Evolutionary conservation across 2,113 vertebrate species (phyloP).

Genomic region (Monarcha castaneiventris): DNA sequence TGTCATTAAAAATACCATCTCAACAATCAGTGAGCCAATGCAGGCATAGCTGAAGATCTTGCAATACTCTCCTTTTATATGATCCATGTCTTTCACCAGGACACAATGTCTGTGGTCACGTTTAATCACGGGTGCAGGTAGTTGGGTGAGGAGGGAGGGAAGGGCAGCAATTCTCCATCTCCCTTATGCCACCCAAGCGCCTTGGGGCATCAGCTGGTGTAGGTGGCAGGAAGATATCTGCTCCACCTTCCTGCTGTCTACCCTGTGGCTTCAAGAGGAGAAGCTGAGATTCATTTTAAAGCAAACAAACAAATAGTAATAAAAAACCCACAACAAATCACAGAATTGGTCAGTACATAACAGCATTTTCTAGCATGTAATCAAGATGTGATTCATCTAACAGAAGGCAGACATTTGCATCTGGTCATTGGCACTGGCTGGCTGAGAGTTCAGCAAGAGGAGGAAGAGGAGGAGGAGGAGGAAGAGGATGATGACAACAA

Average conservation of each 20-base stretch:
- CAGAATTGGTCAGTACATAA: neutral
- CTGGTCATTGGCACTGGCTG: neutral
- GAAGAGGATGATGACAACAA: no score
- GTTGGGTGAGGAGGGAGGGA: neutral
- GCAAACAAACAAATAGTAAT: neutral
- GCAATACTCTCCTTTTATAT: neutral
- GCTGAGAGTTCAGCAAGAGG: neutral
- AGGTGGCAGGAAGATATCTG: neutral
- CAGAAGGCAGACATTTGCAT: neutral
- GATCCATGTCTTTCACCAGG: neutral
- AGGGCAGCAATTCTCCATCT: neutral
- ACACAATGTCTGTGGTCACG: neutral
- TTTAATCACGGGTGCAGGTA: neutral
- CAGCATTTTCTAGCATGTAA: neutral
- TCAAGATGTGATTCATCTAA: neutral
- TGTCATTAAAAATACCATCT: neutral
- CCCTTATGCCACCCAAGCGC: no score
- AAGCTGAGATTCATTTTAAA: neutral
- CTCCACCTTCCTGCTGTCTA: neutral
- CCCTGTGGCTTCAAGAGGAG: neutral
- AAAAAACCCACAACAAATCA: neutral
- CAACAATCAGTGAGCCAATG: neutral
- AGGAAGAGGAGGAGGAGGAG: neutral
- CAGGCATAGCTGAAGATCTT: neutral
- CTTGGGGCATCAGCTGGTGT: accelerated